Conservation (phyloP, 1,140 invertebrate species). For the Eupeodes corollae region DNA sequence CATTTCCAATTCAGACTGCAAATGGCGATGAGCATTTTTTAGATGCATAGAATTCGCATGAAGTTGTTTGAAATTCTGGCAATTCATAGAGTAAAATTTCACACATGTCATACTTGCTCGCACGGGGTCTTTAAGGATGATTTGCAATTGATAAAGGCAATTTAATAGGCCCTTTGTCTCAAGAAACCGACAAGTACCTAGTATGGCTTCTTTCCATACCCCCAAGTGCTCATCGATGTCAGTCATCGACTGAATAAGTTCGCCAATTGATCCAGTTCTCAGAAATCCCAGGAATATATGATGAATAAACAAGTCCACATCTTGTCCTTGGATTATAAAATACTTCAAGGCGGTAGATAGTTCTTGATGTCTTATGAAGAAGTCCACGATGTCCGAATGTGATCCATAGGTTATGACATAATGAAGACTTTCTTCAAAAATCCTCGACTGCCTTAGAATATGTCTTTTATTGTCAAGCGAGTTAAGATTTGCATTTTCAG, state of each 20-base stretch:
- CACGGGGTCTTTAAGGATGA: constrained; percentile 53
- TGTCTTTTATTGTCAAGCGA: constrained; percentile 24
- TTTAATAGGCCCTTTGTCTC: constrained; percentile 51
- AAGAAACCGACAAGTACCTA: constrained; percentile 51
- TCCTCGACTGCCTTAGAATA: constrained; percentile 38
- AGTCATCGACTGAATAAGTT: constrained; percentile 48
- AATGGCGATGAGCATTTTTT: constrained; percentile 49
- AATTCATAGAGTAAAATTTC: constrained; percentile 50
- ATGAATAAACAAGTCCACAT: constrained; percentile 58
- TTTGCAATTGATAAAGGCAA: constrained; percentile 56
- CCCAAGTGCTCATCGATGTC: constrained; percentile 48
- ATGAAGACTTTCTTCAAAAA: constrained; percentile 60
- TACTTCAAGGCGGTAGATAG: constrained; percentile 49
- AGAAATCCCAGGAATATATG: constrained; percentile 53
- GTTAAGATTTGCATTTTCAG: constrained; percentile 15
- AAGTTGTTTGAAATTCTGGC: constrained; percentile 45
- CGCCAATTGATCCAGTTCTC: constrained; percentile 47
- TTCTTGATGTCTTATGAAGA: constrained; percentile 53
- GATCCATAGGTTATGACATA: constrained; percentile 62
- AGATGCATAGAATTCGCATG: constrained; percentile 43
- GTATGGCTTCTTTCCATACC: constrained; percentile 55
- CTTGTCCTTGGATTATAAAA: constrained; percentile 50
- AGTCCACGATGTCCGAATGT: constrained; percentile 52
- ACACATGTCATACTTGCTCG: constrained; percentile 64
- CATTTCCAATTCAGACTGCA: constrained; percentile 38